Evolutionary conservation across 2,888 invertebrate species (phyloP), one percentile per base, ranked within the genome.

Genomic region (Dryococelus australis): DNA sequence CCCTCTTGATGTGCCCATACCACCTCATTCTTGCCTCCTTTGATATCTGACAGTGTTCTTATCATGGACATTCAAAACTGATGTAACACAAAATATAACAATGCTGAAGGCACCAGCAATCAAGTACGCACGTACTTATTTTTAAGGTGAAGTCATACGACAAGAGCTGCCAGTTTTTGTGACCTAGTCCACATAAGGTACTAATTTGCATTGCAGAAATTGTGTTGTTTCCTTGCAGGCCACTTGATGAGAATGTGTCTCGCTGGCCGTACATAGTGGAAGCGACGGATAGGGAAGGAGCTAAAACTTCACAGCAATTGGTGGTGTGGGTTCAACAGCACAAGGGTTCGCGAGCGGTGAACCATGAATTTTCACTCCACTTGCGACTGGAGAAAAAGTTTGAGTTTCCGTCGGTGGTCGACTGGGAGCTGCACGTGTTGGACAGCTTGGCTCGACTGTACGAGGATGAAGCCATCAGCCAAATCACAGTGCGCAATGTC

Each of bases 251-350:
- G 89, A 95, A 96, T 90, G 96, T 97, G 87, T 97, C 97, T 86
- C 95, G 95, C 90, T 97, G 96, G 96, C 94, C 95, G 91, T 98
- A 97, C 93, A 94, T 95, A 87, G 93, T 99, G 24, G 95, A 95
- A 91, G 98, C 98, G 28, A 94, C 95, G 27, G 98, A 98, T 93
- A 96, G 95, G 90, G 95, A 96, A 90, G 97, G 97, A 81, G 94
- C 94, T 43, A 94, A 94, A 4, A 96, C 95, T 0, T 94, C 95
- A 84, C 97, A 97, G 86, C 94, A 94, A 0, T 93, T 98, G 9
- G 92, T 92, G 88, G 95, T 97, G 89, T 95, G 96, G 35, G 96
- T 97, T 0, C 97, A 97, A 90, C 97, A 98, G 90, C 96, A 97
- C 92, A 96, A 96, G 91, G 94, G 95, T 80, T 95, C 95, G 20